A percentile compares a stretch with the other conserved stretches of the same genome.
These are phyloP conservation scores for Lasiurus cinereus DNA, from an alignment of 2,113 vertebrate species.

Conservation along the genomic window DNA sequence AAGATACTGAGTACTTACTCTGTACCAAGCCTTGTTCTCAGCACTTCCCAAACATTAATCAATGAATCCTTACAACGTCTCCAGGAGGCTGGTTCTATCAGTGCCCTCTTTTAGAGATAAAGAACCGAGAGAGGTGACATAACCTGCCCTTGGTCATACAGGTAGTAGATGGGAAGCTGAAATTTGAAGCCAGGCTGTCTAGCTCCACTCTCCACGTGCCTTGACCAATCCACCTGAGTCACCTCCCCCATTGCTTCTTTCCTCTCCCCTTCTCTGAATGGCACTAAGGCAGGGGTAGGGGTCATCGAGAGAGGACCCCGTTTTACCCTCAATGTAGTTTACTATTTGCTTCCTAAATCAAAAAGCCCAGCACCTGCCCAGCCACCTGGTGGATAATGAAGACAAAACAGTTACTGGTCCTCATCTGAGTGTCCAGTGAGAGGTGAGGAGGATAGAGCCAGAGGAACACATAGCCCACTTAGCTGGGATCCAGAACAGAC, in stretches of 20 bases:
- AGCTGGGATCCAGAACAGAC: not conserved
- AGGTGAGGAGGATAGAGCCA: not conserved
- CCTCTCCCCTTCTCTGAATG: not conserved
- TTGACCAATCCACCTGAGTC: not conserved
- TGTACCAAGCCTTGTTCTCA: not conserved
- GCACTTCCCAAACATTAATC: not conserved
- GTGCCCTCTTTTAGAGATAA: not conserved
- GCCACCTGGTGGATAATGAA: not conserved
- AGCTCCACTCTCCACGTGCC: not conserved
- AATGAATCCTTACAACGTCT: not conserved
- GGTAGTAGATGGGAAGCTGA: not conserved
- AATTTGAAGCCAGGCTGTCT: not conserved
- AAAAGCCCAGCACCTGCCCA: not conserved
- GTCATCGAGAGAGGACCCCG: not conserved
- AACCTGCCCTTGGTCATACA: not conserved
- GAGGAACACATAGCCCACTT: not conserved
- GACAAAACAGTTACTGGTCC: not conserved
- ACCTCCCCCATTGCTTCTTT: constrained; percentile 7
- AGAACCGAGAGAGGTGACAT: not conserved
- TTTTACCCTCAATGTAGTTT: not conserved
- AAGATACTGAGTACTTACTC: not conserved
- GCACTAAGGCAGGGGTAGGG: not conserved
- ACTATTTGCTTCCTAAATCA: not conserved
- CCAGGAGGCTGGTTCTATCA: not conserved
- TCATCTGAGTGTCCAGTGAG: not conserved